phyloP scores from a whole-genome alignment of 2,113 vertebrate genomes.

The Corythornis vintsioides region DNA sequence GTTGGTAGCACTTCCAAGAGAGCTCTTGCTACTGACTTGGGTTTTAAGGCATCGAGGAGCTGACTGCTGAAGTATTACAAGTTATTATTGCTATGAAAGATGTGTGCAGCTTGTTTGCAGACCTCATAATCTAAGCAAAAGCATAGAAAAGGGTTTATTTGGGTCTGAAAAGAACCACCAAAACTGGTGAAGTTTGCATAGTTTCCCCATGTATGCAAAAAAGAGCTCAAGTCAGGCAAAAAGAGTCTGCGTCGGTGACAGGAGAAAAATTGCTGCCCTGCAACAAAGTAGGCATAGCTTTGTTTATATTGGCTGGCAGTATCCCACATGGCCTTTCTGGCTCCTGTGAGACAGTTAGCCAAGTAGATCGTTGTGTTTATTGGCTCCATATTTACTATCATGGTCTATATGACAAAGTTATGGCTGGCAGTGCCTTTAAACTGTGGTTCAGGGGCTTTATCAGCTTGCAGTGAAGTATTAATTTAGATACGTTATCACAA shows the following conservation, averaged over 20 bases:
- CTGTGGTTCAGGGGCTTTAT: background rate
- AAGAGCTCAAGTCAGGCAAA: background rate
- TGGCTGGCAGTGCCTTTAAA: background rate
- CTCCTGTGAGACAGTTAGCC: background rate
- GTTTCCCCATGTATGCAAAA: background rate
- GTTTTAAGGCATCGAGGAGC: background rate
- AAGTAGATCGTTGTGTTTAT: background rate
- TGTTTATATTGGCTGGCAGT: constrained; percentile 4
- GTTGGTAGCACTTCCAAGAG: constrained; percentile 15
- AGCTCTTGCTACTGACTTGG: background rate
- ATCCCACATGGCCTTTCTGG: background rate
- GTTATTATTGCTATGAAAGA: background rate
- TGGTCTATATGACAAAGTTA: background rate
- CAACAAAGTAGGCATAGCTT: background rate
- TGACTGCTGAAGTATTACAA: background rate
- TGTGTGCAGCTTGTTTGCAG: background rate
- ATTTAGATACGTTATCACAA: background rate
- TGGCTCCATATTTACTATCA: background rate
- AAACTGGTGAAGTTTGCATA: background rate
- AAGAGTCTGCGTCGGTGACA: background rate
- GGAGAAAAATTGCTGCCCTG: constrained; percentile 24
- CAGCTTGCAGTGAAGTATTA: background rate
- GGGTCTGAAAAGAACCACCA: background rate
- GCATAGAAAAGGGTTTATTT: background rate
- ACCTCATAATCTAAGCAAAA: background rate